A percentile compares a stretch with the other conserved stretches of the same genome.
These are phyloP conservation scores for Neosalanx taihuensis DNA, from an alignment of 2,797 vertebrate genomes.

Conservation along the genomic window DNA sequence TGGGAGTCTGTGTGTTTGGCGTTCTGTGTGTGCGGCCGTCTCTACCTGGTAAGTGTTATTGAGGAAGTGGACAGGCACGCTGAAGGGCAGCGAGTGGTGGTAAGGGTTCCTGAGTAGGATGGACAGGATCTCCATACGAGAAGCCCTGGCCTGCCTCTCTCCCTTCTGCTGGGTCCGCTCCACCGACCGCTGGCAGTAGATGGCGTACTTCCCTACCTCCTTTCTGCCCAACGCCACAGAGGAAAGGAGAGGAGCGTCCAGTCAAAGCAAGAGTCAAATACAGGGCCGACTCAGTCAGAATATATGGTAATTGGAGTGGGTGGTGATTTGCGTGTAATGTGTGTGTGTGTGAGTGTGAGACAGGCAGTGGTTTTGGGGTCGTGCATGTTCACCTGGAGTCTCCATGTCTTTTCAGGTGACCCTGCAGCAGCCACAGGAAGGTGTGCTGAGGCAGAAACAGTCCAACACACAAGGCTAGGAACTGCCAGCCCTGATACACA, in stretches of 20 bases:
- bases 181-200: conserved; percentile 94
- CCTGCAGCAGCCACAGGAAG: conserved; percentile 92
- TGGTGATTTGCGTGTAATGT: conserved; percentile 4
- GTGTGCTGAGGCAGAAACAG: conserved; percentile 94
- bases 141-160: conserved; percentile 88
- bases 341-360: conserved; percentile 1
- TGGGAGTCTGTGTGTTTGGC: too few relatives aligned
- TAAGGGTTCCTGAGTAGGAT: conserved; percentile 95
- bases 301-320: background rate
- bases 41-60: conserved; percentile 94
- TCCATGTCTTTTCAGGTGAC: conserved; percentile 87
- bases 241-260: background rate
- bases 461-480: conserved; percentile 90
- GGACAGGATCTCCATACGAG: conserved; percentile 97
- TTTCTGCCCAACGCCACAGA: conserved; percentile 69
- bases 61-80: conserved; percentile 95
- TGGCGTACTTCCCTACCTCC: conserved; percentile 94
- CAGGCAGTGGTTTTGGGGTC: too few relatives aligned
- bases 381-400: conserved; percentile 82
- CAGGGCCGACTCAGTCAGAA: background rate
- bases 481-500: conserved; percentile 88
- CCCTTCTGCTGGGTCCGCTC: conserved; percentile 93
- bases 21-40: background rate
- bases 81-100: conserved; percentile 95
- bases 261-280: conserved; percentile 22